These are phyloP conservation scores for Leptopterna dolabrata DNA, from an alignment of 2,888 invertebrate species.

Conservation along the genomic window DNA sequence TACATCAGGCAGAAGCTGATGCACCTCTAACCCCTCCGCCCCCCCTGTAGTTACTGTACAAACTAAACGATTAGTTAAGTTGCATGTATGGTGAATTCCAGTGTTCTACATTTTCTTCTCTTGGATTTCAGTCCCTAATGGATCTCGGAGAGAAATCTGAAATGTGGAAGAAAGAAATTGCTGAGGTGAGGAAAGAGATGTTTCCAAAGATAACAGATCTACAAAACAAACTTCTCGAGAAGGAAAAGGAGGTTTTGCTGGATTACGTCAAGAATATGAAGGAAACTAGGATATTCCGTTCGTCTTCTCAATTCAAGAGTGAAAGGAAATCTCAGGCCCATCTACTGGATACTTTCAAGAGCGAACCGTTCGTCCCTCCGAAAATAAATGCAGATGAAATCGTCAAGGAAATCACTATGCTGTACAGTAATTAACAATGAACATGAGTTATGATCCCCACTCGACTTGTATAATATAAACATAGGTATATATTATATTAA, in stretches of 20 bases:
- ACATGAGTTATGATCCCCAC: too few relatives aligned
- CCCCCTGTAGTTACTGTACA: too few relatives aligned
- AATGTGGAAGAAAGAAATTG: background rate
- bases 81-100: too few relatives aligned
- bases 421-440: background rate
- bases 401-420: background rate
- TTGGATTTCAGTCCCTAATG: background rate
- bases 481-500: too few relatives aligned
- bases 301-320: background rate
- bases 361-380: background rate
- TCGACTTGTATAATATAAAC: too few relatives aligned
- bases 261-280: background rate
- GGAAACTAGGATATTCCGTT: background rate
- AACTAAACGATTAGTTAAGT: too few relatives aligned
- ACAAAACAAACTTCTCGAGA: background rate
- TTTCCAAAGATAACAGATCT: background rate
- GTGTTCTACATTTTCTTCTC: background rate
- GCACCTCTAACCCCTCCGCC: too few relatives aligned
- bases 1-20: too few relatives aligned
- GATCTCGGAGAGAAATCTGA: background rate
- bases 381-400: background rate
- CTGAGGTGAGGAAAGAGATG: background rate
- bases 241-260: background rate
- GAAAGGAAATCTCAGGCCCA: background rate
- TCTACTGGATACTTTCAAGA: background rate